These are phyloP conservation scores for Amitus sp. DNA, from an alignment of 2,888 invertebrate species.

Conservation along the genomic window DNA sequence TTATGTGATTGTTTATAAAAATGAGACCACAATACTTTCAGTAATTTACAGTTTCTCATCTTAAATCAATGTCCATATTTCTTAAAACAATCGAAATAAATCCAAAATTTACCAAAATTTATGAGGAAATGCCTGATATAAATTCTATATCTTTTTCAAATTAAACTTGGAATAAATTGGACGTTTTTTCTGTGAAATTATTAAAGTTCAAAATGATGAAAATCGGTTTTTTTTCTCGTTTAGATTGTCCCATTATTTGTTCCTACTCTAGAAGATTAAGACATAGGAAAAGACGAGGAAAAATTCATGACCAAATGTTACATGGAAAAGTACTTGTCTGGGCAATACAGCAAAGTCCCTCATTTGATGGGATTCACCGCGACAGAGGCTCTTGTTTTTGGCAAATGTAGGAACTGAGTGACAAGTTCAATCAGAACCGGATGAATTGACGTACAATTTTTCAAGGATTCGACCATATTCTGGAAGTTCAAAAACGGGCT, in stretches of 20 bases:
- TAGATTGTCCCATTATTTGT: constrained; percentile 56
- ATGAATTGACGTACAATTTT: not conserved
- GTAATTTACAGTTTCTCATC: no score
- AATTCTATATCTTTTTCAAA: no score
- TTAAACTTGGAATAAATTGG: no score
- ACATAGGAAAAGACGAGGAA: constrained; percentile 62
- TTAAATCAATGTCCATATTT: no score
- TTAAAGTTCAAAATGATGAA: not conserved
- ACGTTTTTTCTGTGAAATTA: no score
- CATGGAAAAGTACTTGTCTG: constrained; percentile 61
- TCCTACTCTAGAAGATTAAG: constrained; percentile 68
- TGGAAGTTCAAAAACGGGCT: not conserved
- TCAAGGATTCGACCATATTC: not conserved
- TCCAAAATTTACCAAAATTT: no score
- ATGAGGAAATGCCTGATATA: no score
- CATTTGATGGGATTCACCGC: constrained; percentile 67
- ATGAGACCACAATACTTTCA: no score
- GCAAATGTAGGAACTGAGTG: no score
- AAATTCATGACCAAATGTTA: constrained; percentile 67
- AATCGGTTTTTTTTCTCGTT: not conserved
- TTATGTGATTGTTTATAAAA: no score
- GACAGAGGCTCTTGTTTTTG: constrained; percentile 36
- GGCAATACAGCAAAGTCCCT: constrained; percentile 68
- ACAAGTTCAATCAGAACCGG: no score
- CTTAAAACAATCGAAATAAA: no score